These are phyloP conservation scores for Psilopogon haemacephalus DNA, from an alignment of 2,113 vertebrate genomes.

Conservation along the genomic window DNA sequence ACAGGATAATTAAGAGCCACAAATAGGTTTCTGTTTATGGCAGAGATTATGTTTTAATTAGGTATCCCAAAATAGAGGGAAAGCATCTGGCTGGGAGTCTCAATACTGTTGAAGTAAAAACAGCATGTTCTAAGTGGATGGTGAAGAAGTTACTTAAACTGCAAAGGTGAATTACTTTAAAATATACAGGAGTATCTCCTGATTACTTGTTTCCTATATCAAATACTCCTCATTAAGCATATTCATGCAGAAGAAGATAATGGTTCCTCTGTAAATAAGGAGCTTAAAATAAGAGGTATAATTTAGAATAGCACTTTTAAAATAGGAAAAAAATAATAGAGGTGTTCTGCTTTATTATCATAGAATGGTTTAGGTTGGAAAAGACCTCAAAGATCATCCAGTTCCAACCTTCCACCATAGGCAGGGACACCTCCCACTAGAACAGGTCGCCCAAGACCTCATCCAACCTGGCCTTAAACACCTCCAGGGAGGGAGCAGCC, in stretches of 20 bases:
- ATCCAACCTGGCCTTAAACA: too few relatives aligned
- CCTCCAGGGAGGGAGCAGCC: too few relatives aligned
- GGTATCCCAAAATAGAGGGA: not conserved
- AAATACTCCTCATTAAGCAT: not conserved
- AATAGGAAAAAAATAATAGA: not conserved
- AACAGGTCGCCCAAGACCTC: too few relatives aligned
- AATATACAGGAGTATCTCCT: not conserved
- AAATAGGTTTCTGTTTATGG: constrained; percentile 14
- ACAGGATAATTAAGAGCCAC: not conserved
- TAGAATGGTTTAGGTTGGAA: too few relatives aligned
- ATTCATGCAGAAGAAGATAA: not conserved
- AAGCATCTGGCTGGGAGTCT: not conserved
- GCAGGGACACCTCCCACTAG: too few relatives aligned
- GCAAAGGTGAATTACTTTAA: not conserved
- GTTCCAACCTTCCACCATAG: too few relatives aligned
- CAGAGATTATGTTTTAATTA: constrained; percentile 1
- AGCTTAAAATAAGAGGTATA: not conserved
- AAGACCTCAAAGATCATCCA: too few relatives aligned
- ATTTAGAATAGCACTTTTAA: not conserved
- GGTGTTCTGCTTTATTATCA: not conserved
- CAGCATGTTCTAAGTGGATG: not conserved
- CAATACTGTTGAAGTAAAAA: not conserved
- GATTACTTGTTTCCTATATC: not conserved
- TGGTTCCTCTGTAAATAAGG: not conserved
- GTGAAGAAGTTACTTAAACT: not conserved